Base-by-base conservation (phyloP, 2,797 vertebrate species). In the Graptemys geographica region DNA sequence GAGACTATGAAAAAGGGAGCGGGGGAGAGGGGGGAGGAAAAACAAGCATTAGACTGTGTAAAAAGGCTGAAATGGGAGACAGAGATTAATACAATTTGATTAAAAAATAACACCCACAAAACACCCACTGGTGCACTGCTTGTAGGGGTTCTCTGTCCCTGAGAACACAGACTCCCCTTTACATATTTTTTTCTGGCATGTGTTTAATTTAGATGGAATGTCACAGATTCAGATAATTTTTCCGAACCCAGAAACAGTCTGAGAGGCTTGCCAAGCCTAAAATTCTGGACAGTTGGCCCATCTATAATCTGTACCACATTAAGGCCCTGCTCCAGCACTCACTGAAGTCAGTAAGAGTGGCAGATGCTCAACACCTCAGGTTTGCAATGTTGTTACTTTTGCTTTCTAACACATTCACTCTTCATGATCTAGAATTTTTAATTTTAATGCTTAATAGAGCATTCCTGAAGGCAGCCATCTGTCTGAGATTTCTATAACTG, bases 181-280 rank as follows among this genome's bases (percentile, higher is more conserved):
- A 19, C 11, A 33, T 4, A 79, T 95, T 93, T 95, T 94, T 95
- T 56, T 44, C 23, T 65, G 79, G 86, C 0, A 0, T 25, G 19
- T 27, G 47, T 74, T 92, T 37, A 79, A 2, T 86, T 89, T 79
- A 82, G 3, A 92, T 87, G 47, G 90, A 21, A 69, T 57, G 53
- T 31, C 2, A 1, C 28, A 51, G 9, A 49, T 11, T 62, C 27
- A 91, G 79, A 21, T 76, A 44, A 90, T 44, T 72, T 86, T 86
- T 93, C 88, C 51, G 23, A 95, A 90, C 2, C 27, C 92, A 85
- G 93, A 90, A 90, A 2, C 21, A 88, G 89, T 31, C 15, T 37
- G n/a, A 82, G 44, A 27, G 84, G 37, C 2, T 25, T 90, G 53
- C 19, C 82, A 90, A 78, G 85, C 52, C 19, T 65, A 87, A 53